phyloP scores from a whole-genome alignment of 2,888 invertebrate genomes.

The Minunthozetes semirufus region DNA sequence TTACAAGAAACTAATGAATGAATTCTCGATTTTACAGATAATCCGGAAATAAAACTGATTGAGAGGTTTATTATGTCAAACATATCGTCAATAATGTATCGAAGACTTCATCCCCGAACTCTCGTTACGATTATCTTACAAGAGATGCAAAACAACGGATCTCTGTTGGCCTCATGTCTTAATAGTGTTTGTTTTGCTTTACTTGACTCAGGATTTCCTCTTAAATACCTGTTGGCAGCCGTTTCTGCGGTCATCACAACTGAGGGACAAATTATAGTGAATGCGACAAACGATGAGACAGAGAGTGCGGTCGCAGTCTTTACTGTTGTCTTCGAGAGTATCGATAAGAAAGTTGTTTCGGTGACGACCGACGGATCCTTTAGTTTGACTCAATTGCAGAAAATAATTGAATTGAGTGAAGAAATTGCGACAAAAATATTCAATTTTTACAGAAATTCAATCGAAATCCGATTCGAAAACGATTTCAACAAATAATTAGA shows the following conservation, averaged over 20 bases:
- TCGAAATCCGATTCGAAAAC: constrained; percentile 46
- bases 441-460: constrained; percentile 62
- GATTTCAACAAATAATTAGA: no score
- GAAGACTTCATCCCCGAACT: constrained; percentile 69
- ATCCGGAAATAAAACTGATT: constrained; percentile 18
- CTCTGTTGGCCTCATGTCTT: constrained; percentile 65
- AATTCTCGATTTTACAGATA: constrained; percentile 24
- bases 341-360: constrained; percentile 55
- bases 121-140: constrained; percentile 71
- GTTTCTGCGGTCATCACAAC: constrained; percentile 63
- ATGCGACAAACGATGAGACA: constrained; percentile 55
- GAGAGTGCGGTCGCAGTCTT: constrained; percentile 58
- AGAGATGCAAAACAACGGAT: constrained; percentile 73
- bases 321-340: constrained; percentile 68
- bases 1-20: neutral
- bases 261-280: constrained; percentile 57
- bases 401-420: constrained; percentile 60
- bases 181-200: constrained; percentile 77
- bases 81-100: constrained; percentile 54
- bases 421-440: constrained; percentile 63
- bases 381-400: constrained; percentile 60
- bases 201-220: constrained; percentile 71
- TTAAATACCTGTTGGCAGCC: constrained; percentile 73
- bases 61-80: neutral
- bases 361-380: constrained; percentile 66